Percentiles rank a stretch among this genome's conserved stretches.
Evolutionary conservation across 2,888 invertebrate species (phyloP).

Genomic region (Allophyes oxyacanthae): DNA sequence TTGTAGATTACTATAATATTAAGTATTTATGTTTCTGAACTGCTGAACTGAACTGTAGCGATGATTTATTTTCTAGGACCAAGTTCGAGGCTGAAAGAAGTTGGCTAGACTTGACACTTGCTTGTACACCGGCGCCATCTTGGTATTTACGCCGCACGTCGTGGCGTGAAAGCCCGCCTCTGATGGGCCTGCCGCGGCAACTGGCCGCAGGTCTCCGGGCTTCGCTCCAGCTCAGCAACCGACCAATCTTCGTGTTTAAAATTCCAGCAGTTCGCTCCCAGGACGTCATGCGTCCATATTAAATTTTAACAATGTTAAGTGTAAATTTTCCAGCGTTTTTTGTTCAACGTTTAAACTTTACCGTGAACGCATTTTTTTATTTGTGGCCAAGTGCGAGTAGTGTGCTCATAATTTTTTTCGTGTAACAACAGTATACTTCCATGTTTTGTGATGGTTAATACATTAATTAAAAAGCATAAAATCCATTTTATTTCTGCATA

Average conservation of each 20-base stretch:
- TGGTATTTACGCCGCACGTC: conserved; percentile 83
- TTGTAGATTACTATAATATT: no score
- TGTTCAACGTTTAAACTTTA: conserved; percentile 8
- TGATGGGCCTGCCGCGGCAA: conserved; percentile 70
- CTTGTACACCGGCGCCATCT: conserved; percentile 72
- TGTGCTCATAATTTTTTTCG: conserved; percentile 34
- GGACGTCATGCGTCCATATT: conserved; percentile 57
- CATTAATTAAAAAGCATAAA: conserved; percentile 27
- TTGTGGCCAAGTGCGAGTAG: conserved; percentile 31
- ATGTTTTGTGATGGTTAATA: conserved; percentile 42
- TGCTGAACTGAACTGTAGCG: no score
- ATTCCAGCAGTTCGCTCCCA: conserved; percentile 60
- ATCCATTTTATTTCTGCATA: not conserved
- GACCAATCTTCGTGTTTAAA: conserved; percentile 73
- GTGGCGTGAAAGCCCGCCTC: conserved; percentile 75
- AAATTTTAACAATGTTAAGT: conserved; percentile 25
- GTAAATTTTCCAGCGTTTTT: conserved; percentile 35
- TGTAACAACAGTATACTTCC: conserved; percentile 31
- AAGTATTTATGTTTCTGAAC: no score
- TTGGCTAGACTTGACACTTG: conserved; percentile 72
- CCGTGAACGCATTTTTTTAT: conserved; percentile 29
- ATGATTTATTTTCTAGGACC: conserved; percentile 45
- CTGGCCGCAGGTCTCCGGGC: conserved; percentile 70
- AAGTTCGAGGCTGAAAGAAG: conserved; percentile 64
- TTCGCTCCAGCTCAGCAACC: conserved; percentile 71